These are phyloP conservation scores for Dasysyrphus albostriatus DNA, from an alignment of 2,888 invertebrate species.

Conservation along the genomic window DNA sequence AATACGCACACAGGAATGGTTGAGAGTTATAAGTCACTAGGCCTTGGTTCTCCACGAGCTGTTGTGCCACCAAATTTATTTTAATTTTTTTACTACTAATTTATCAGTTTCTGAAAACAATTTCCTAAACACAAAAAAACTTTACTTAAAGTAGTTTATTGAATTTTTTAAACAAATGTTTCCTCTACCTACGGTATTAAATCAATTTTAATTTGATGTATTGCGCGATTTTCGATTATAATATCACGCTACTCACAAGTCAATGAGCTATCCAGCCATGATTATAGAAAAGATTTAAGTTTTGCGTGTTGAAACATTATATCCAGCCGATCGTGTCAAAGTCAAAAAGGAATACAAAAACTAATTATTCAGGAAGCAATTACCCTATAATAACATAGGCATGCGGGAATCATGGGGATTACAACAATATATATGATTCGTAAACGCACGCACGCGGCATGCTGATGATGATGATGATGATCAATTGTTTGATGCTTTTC, in stretches of 20 bases:
- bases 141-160: too few relatives aligned
- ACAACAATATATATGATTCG: slow-evolving; percentile 21
- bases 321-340: slow-evolving; percentile 46
- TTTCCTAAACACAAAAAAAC: too few relatives aligned
- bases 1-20: too few relatives aligned
- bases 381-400: slow-evolving; percentile 47
- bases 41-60: too few relatives aligned
- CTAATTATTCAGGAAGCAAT: slow-evolving; percentile 74
- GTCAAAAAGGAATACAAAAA: slow-evolving; percentile 30
- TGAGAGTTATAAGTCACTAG: too few relatives aligned
- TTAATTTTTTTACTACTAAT: too few relatives aligned
- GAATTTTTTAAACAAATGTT: too few relatives aligned
- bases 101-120: too few relatives aligned
- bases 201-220: too few relatives aligned
- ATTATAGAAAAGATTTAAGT: slow-evolving; percentile 60
- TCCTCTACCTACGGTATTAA: too few relatives aligned
- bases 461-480: slow-evolving; percentile 52
- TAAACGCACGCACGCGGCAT: slow-evolving; percentile 57
- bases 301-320: slow-evolving; percentile 51
- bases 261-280: slow-evolving; percentile 29
- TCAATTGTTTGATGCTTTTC: slow-evolving; percentile 50
- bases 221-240: background rate
- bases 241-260: background rate
- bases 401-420: slow-evolving; percentile 49
- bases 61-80: too few relatives aligned